Evolutionary conservation across 2,113 vertebrate genomes (phyloP).

Genomic region (Larimichthys polyactis): DNA sequence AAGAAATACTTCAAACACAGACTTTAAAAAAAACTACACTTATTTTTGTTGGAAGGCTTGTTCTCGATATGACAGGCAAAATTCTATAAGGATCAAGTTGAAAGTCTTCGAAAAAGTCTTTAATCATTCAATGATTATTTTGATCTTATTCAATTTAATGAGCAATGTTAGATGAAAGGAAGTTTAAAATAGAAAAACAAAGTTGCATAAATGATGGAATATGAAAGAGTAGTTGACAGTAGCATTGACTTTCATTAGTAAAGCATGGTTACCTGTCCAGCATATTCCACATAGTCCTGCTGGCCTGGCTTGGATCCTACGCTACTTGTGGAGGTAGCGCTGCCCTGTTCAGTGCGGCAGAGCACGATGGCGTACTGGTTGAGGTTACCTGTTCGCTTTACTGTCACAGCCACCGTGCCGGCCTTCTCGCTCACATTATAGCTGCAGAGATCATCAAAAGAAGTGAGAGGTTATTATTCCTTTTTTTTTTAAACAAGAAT

Average conservation of each 20-base stretch:
- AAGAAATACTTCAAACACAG: neutral
- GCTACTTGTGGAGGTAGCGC: conserved; percentile 86
- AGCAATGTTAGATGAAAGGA: neutral
- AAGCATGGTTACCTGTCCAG: conserved; percentile 86
- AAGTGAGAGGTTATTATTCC: neutral
- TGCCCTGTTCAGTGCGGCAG: conserved; percentile 90
- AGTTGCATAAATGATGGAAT: neutral
- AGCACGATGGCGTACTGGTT: conserved; percentile 96
- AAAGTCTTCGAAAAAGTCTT: neutral
- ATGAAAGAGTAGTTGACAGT: neutral
- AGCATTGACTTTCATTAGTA: too few species aligned
- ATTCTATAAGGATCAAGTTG: neutral
- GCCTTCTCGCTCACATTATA: conserved; percentile 92
- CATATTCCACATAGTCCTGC: conserved; percentile 93
- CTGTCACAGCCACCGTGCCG: conserved; percentile 87
- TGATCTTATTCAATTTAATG: neutral
- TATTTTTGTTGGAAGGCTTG: neutral
- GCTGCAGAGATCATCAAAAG: conserved; percentile 77
- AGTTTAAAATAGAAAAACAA: neutral
- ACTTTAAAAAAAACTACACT: neutral
- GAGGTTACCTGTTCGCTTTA: conserved; percentile 92
- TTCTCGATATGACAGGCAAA: neutral
- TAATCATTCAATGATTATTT: neutral
- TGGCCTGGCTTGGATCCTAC: conserved; percentile 78
- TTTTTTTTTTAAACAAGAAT: neutral